Base-by-base conservation (phyloP, 2,888 invertebrate genomes). In the Leptura quadrifasciata region DNA sequence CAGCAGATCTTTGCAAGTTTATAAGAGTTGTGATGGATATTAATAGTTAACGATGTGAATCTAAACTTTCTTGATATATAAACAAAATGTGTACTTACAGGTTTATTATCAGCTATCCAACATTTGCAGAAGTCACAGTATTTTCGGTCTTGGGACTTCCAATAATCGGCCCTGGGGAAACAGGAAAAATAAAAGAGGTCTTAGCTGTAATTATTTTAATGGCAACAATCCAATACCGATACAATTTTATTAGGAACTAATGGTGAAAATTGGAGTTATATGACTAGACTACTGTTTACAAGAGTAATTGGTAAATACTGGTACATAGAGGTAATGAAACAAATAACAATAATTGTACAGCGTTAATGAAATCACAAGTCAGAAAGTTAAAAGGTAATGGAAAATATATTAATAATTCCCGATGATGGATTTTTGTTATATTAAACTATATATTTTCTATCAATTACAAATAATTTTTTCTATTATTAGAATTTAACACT, bases 51-150 rank as follows among this genome's bases (percentile, higher is more conserved):
- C 47, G 2, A 2, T 47, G 4, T 47, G 10, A 12, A 15, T n/a
- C 47, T 15, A 47, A 15, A 2, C 2, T 15, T 58, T 58, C 5
- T 58, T 24, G n/a, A 58, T 24, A 21, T 8, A n/a, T 2, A 15
- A 61, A 18, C 17, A 39, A 9, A 39, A 20, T 31, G n/a, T 54
- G 74, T 75, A 90, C 92, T 92, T 90, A 94, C 94, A 71, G 97
- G 96, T 92, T 97, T 97, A 88, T 99, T 99, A 89, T 98, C 98
- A 72, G 98, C 96, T 85, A 98, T 95, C 98, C 98, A 99, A 88
- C 98, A 98, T 90, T 98, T 98, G 90, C 99, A 99, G 89, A 97
- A 97, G 83, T 98, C 98, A 88, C 99, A 99, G 89, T 94, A 98
- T 89, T 98, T 98, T 79, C 96, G 93, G 0, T 96, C 96, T 86